Base-by-base conservation (phyloP, 2,113 vertebrate genomes). In the Toxotes jaculatrix region DNA sequence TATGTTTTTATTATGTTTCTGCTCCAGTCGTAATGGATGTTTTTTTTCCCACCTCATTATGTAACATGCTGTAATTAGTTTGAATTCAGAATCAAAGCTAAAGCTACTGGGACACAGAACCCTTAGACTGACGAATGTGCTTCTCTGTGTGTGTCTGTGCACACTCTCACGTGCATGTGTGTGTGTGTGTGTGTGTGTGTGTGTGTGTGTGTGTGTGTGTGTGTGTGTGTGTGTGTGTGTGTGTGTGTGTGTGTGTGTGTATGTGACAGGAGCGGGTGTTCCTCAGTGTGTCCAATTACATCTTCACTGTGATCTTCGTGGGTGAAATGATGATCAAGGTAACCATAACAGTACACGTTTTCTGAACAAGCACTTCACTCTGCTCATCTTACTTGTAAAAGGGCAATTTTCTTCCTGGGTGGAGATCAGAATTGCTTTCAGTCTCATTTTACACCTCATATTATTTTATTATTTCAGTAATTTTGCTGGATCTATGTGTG, bases 301-400 rank as follows among this genome's bases (percentile, higher is more conserved):
- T 98, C 93, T 99, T 99, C 92, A 99, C 97, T 16, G 97, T 95
- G 40, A 98, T 98, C 93, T 99, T 99, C 13, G 95, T 98, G 74
- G 94, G 85, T 0, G 97, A 99, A 93, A 99, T 98, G 97, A 95
- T 96, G 94, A 96, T 97, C 89, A 99, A 99, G 97, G 97, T 98
- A 96, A 93, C 74, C 23, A 79, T 62, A 67, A 77, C 75, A 61
- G 27, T 45, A 62, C 63, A 70, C 59, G 4, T 47, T 72, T 10
- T 72, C 56, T 38, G 34, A 82, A 67, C 10, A 38, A 74, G 40
- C 71, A 59, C 73, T 60, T 81, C 23, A 76, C 67, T 80, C 83
- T 79, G 80, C 60, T 21, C 60, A 61, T 81, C 68, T 81, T 70
- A 34, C 69, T 78, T 43, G 12, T 64, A 67, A 85, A 80, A 68